Conservation (phyloP, 2,888 invertebrate species). For the Watsonalla cultraria region DNA sequence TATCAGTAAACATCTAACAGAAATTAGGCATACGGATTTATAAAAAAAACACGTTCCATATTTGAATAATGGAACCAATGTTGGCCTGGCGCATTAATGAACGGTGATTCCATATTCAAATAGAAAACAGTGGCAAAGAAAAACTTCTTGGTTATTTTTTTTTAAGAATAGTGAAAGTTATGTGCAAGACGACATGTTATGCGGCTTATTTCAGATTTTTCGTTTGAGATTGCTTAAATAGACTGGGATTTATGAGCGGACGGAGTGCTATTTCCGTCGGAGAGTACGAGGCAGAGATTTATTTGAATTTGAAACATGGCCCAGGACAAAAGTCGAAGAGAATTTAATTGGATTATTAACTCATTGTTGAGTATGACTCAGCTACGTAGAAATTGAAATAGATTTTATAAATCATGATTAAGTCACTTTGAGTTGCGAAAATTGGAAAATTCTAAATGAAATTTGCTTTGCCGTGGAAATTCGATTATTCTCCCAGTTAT, state of each 20-base stretch:
- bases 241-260: conserved; percentile 72
- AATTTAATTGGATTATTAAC: conserved; percentile 76
- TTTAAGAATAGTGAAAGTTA: conserved; percentile 40
- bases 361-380: conserved; percentile 54
- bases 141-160: conserved; percentile 10
- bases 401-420: conserved; percentile 46
- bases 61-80: neutral
- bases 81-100: neutral
- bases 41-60: conserved; percentile 1
- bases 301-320: conserved; percentile 73
- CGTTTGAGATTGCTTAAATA: conserved; percentile 73
- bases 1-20: too few species aligned
- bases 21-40: neutral
- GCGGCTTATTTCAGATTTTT: conserved; percentile 72
- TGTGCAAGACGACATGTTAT: conserved; percentile 53
- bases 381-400: conserved; percentile 44
- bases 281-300: conserved; percentile 69
- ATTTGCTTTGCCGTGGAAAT: conserved; percentile 5
- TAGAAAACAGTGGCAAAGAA: neutral
- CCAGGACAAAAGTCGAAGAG: conserved; percentile 66
- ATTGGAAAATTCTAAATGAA: conserved; percentile 29
- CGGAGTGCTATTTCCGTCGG: conserved; percentile 75
- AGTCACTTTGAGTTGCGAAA: conserved; percentile 31
- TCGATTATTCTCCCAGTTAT: conserved; percentile 12
- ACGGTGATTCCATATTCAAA: neutral